Base-by-base conservation (phyloP, 2,113 vertebrate genomes). In the Proteles cristata region DNA sequence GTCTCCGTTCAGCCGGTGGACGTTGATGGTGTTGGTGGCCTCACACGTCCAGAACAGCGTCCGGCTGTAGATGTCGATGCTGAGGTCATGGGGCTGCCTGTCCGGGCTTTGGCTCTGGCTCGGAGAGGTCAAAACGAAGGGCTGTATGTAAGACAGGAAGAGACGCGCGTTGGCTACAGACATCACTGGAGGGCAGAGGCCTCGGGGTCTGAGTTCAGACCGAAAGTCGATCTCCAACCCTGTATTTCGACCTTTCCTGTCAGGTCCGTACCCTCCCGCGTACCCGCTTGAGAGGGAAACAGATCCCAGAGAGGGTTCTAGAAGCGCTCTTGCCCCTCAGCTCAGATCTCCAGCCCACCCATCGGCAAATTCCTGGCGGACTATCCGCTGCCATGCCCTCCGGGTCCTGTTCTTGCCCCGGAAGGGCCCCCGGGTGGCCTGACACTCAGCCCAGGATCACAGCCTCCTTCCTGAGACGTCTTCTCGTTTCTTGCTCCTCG, bases 1-100 rank as follows among this genome's bases (percentile, higher is more conserved):
- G 2, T 99, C 98, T 0, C 99, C 99, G 0, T 98, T 99, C 98
- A 99, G 99, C 81, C 99, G 98, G 93, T 99, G 99, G 15, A 99
- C 99, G 0, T 99, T 99, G 98, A 99, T 98, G 12, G 99, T 99
- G 96, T 99, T 99, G 45, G 99, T 99, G 79, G 98, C 99, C 98
- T 99, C 99, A 0, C 99, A 99, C 7, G 99, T 99, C 99, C 99
- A 99, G 98, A 99, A 99, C 15, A 99, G 98, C 12, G 99, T 99
- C 7, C 99, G 99, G 96, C 99, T 99, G 98, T 99, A 99, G 14
- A 99, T 94, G 85, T 99, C 99, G 3, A 99, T 98, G 98, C 99
- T 99, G 88, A 99, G 98, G 96, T 99, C 99, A 0, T 99, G 99
- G 0, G 99, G 99, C 98, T 99, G 99, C 96, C 99, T 99, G 95